A percentile compares a stretch with the other conserved stretches of the same genome.
These are phyloP conservation scores for Conger conger DNA, from an alignment of 2,113 vertebrate genomes.

Conservation along the genomic window DNA sequence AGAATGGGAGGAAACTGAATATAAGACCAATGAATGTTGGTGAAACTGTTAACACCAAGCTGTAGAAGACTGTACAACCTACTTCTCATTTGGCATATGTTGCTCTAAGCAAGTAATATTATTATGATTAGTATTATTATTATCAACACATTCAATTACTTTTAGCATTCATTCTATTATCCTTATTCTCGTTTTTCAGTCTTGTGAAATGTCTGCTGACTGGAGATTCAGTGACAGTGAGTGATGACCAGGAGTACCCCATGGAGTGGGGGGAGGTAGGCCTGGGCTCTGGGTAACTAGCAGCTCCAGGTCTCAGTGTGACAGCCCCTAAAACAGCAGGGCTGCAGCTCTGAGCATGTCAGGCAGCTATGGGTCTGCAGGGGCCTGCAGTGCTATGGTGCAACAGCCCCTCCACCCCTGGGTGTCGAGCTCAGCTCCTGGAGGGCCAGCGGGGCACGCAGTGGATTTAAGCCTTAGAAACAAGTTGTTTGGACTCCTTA, in stretches of 20 bases:
- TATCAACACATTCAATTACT: neutral
- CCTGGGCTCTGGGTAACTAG: too few species aligned
- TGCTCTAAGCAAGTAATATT: neutral
- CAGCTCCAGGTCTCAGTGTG: too few species aligned
- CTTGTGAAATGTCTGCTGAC: neutral
- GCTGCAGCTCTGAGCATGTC: neutral
- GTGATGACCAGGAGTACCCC: too few species aligned
- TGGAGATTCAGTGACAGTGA: neutral
- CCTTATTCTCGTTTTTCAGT: neutral
- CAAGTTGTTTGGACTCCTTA: too few species aligned
- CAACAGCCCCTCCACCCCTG: too few species aligned
- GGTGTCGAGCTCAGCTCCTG: too few species aligned
- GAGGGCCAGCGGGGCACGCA: too few species aligned
- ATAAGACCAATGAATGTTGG: neutral
- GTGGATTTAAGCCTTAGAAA: too few species aligned
- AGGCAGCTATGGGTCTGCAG: neutral
- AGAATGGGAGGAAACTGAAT: too few species aligned
- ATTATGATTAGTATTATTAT: neutral
- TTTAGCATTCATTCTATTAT: neutral
- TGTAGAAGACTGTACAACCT: neutral
- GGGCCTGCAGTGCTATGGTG: too few species aligned
- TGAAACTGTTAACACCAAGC: neutral
- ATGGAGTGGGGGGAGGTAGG: too few species aligned
- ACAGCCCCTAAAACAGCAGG: too few species aligned
- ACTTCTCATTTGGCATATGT: neutral